These are phyloP conservation scores for Misgurnus mizolepis DNA, from an alignment of 2,113 vertebrate genomes.

Conservation along the genomic window DNA sequence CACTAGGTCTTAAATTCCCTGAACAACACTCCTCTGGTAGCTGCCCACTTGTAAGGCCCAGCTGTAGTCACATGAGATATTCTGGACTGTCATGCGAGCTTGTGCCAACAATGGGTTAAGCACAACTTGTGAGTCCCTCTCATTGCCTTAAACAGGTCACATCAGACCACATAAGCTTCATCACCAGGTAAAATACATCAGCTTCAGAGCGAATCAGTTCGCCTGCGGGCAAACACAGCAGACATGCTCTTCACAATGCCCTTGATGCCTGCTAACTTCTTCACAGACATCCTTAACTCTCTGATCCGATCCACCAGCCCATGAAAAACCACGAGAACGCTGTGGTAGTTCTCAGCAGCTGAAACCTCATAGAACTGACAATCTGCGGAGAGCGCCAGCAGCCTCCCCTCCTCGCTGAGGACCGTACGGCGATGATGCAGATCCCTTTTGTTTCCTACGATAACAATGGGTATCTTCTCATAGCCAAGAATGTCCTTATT, in stretches of 20 bases:
- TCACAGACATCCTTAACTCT: conserved; percentile 57
- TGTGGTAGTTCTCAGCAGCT: conserved; percentile 68
- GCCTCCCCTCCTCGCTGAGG: conserved; percentile 64
- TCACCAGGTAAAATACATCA: neutral
- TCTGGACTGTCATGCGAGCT: neutral
- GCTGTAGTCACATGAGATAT: conserved; percentile 2
- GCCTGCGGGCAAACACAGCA: conserved; percentile 63
- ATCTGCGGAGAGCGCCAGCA: conserved; percentile 62
- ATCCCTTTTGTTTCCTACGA: conserved; percentile 72
- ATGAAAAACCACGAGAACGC: conserved; percentile 67
- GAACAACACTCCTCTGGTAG: neutral
- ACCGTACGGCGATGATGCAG: conserved; percentile 64
- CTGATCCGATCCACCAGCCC: conserved; percentile 62
- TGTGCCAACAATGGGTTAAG: conserved; percentile 2
- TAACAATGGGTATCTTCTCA: conserved; percentile 71
- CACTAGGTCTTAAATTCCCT: neutral
- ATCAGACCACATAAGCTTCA: conserved; percentile 23
- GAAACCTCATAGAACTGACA: conserved; percentile 70
- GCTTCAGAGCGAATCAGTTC: conserved; percentile 76
- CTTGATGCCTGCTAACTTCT: conserved; percentile 58
- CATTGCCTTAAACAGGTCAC: conserved; percentile 22
- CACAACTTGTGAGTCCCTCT: neutral
- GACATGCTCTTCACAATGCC: conserved; percentile 71
- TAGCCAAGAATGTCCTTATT: conserved; percentile 71
- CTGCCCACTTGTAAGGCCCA: neutral